phyloP scores from a whole-genome alignment of 2,888 invertebrate species.

The Eubasilissa splendida region DNA sequence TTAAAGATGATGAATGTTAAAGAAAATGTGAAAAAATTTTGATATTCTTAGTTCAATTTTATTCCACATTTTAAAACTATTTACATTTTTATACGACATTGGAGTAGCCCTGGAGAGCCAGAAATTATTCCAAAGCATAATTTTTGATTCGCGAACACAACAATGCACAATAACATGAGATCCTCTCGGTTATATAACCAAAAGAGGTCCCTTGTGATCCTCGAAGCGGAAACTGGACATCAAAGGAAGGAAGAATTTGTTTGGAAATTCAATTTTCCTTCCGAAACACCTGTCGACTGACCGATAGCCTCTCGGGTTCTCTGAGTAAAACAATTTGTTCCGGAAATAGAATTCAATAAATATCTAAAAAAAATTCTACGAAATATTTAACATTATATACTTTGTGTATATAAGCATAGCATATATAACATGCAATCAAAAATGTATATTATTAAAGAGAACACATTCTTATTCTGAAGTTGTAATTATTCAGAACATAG shows the following conservation, averaged over 20 bases:
- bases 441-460: no score
- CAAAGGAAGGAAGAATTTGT: conserved; percentile 34
- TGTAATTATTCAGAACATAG: no score
- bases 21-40: not conserved
- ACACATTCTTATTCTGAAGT: no score
- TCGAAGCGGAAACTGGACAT: not conserved
- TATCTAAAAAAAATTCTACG: not conserved
- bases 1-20: not conserved
- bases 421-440: no score
- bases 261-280: conserved; percentile 34
- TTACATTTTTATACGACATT: not conserved
- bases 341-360: conserved; percentile 31
- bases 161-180: conserved; percentile 7
- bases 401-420: no score
- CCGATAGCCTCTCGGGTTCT: conserved; percentile 22
- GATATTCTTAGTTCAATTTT: not conserved
- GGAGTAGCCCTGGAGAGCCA: not conserved
- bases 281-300: conserved; percentile 31
- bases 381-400: no score
- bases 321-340: conserved; percentile 20
- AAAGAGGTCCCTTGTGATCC: conserved; percentile 24
- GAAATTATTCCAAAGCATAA: conserved; percentile 1
- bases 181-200: conserved; percentile 9
- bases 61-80: not conserved
- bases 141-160: conserved; percentile 20